These are phyloP conservation scores for Formica selysi DNA, from an alignment of 1,140 invertebrate species.

Conservation along the genomic window DNA sequence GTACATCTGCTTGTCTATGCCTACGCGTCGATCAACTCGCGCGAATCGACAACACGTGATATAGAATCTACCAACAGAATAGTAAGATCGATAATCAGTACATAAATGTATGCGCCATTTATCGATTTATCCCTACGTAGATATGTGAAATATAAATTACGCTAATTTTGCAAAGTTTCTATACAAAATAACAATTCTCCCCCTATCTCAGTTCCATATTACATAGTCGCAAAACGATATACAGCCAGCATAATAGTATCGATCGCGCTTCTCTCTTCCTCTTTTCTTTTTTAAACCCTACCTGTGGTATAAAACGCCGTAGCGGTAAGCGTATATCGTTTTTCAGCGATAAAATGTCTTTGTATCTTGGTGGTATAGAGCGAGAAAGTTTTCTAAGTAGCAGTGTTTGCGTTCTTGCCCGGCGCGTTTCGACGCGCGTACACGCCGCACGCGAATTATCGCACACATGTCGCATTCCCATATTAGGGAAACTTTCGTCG, in stretches of 20 bases:
- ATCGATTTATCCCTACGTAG: neutral
- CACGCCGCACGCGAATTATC: conserved; percentile 71
- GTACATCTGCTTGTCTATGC: conserved; percentile 24
- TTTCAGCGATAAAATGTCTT: conserved; percentile 65
- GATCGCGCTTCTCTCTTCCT: neutral
- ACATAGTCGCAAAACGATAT: neutral
- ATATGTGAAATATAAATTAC: conserved; percentile 16
- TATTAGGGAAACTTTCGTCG: conserved; percentile 73
- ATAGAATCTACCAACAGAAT: neutral
- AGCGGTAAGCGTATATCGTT: neutral
- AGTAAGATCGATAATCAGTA: conserved; percentile 15
- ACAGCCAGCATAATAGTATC: conserved; percentile 14
- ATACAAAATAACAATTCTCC: neutral
- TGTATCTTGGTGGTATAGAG: conserved; percentile 48
- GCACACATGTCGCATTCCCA: conserved; percentile 74
- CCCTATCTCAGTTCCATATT: neutral
- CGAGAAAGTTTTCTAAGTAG: conserved; percentile 65
- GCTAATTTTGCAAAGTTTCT: conserved; percentile 21
- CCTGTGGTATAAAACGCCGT: conserved; percentile 1
- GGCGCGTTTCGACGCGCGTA: conserved; percentile 68
- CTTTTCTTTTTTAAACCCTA: conserved; percentile 20
- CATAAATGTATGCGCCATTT: neutral
- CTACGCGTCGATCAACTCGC: conserved; percentile 30
- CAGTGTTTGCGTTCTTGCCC: conserved; percentile 68
- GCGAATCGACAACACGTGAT: neutral